A percentile compares a stretch with the other conserved stretches of the same genome.
These are phyloP conservation scores for Lasioglossum lativentre DNA, from an alignment of 2,888 invertebrate genomes.

Conservation along the genomic window DNA sequence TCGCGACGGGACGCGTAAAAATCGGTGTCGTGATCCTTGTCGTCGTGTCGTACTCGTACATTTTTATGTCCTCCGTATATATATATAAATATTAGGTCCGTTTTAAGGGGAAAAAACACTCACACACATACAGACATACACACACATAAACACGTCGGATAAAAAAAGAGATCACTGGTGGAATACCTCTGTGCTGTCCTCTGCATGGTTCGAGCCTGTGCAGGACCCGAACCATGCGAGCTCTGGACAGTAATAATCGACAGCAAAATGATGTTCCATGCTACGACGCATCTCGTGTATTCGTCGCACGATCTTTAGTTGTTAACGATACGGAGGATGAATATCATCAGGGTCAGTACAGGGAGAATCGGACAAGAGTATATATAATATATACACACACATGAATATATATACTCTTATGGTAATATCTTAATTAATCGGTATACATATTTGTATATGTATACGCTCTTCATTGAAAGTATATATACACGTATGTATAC, in stretches of 20 bases:
- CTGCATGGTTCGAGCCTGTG: constrained; percentile 67
- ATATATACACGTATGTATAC: not conserved
- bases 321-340: constrained; percentile 38
- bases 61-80: constrained; percentile 63
- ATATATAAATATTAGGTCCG: constrained; percentile 54
- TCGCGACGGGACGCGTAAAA: constrained; percentile 47
- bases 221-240: constrained; percentile 63
- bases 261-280: constrained; percentile 38
- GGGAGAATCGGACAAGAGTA: constrained; percentile 39
- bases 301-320: constrained; percentile 47
- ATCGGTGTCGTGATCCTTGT: constrained; percentile 74
- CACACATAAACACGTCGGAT: not conserved
- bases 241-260: constrained; percentile 10
- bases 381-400: not conserved
- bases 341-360: constrained; percentile 35
- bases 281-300: constrained; percentile 41
- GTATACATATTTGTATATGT: not conserved
- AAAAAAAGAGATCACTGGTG: constrained; percentile 23
- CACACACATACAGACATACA: not conserved
- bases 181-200: constrained; percentile 13
- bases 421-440: not conserved
- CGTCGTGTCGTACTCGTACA: constrained; percentile 64
- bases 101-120: constrained; percentile 7
- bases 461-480: not conserved
- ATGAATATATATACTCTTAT: not conserved